Base-by-base conservation (phyloP, 1,140 invertebrate species). In the Lithobius niger region DNA sequence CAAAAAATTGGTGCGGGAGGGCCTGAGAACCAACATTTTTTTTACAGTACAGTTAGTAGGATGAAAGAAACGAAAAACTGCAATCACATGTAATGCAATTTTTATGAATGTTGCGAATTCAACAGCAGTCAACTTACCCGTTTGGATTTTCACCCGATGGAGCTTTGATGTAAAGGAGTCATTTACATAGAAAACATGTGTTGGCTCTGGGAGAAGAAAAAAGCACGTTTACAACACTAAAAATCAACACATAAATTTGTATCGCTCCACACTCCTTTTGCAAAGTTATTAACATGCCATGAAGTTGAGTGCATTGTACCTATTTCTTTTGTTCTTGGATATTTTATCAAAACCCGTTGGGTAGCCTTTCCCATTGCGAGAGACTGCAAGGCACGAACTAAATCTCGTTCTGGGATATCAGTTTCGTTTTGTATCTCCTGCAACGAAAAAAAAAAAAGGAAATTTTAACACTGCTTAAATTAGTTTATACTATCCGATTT, bases 141-240 rank as follows among this genome's bases (percentile, higher is more conserved):
- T 73, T 61, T 79, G 77, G 57, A 80, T 78, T 65, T 77, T 79
- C 6, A 80, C 77, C 80, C 92, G 83, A 71, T 95, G 88, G 60
- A 98, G 77, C 76, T 97, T 97, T 27, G 95, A 99, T 27, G 89
- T 88, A 73, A 99, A 99, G 58, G 87, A 86, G 69, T 99, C 96
- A 73, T 99, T 99, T 2, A 99, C 91, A 65, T 80, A 84, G 69
- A 99, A 99, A 62, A 84, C 81, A 72, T 99, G 89, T 26, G 79
- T 77, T 15, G 88, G 80, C 71, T 96, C 92, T 76, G 64, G 54
- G 72, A 70, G 52, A 19, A 45, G 18, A 13, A 19, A 45, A 45
- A 4, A 18, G 4, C 16, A 45, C 19, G 22, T 10, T 45, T 4
- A 40, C 44, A 49, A 44, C 26, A 52, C 45, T 18, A 56, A 45